Percentiles rank a stretch among this genome's conserved stretches.
phyloP scores from a whole-genome alignment of 2,797 vertebrate genomes.

The Parauchenoglanis punctatus region DNA sequence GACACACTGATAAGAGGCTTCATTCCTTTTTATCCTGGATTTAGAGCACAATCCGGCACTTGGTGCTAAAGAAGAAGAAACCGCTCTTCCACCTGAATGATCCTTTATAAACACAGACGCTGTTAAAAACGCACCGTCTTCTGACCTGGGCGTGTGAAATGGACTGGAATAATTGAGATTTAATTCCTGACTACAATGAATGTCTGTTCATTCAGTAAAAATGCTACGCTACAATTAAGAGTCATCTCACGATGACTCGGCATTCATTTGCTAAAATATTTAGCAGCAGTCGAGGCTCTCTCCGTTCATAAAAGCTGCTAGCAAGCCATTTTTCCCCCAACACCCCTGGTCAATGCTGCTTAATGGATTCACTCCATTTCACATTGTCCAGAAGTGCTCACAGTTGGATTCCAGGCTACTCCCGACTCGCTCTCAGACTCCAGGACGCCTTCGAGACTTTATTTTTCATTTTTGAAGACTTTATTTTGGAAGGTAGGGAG shows the following conservation, averaged over 20 bases:
- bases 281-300: not conserved
- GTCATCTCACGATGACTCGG: not conserved
- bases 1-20: not conserved
- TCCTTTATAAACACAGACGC: not conserved
- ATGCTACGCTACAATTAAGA: not conserved
- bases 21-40: not conserved
- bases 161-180: not conserved
- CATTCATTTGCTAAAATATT: not conserved
- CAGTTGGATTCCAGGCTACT: not conserved
- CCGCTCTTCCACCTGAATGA: not conserved
- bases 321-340: not conserved
- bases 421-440: not conserved
- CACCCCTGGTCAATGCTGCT: not conserved
- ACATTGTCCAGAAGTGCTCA: constrained; percentile 24
- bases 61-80: not conserved
- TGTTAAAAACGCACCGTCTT: not conserved
- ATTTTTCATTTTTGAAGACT: constrained; percentile 19
- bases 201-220: not conserved
- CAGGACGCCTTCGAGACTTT: not conserved
- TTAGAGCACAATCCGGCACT: not conserved
- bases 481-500: constrained; percentile 20
- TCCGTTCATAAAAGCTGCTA: not conserved
- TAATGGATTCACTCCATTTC: constrained; percentile 7
- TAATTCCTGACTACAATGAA: not conserved
- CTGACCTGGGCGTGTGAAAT: not conserved